Conservation (phyloP, 2,113 vertebrate species). For the Toxotes chatareus region DNA sequence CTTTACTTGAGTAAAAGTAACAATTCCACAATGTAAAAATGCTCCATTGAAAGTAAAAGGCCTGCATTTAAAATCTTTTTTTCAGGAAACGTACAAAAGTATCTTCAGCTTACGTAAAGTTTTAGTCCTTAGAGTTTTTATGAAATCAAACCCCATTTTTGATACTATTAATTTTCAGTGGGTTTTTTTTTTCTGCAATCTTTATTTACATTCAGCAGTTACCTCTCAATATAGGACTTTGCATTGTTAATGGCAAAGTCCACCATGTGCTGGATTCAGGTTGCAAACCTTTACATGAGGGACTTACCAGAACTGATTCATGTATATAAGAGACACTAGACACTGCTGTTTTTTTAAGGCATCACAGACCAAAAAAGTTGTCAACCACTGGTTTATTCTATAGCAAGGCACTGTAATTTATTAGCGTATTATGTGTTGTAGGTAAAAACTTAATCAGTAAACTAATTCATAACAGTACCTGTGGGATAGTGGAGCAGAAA, state of each 20-base stretch:
- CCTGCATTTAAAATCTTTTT: neutral
- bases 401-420: neutral
- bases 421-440: neutral
- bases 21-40: neutral
- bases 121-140: neutral
- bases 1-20: neutral
- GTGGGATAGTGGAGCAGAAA: too few relatives aligned
- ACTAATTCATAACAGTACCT: neutral
- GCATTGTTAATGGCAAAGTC: too few relatives aligned
- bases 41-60: neutral
- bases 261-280: neutral
- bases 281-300: neutral
- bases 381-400: neutral
- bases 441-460: neutral
- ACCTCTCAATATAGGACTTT: neutral
- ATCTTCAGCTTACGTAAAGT: neutral
- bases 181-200: neutral
- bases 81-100: too few relatives aligned
- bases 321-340: neutral
- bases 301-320: neutral
- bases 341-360: neutral
- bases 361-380: neutral
- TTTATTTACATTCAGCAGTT: neutral
- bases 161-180: neutral
- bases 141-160: neutral